A percentile compares a stretch with the other conserved stretches of the same genome.
These are phyloP conservation scores for Pristionchus japonicus DNA, from an alignment of 2,888 invertebrate species.

Conservation along the genomic window DNA sequence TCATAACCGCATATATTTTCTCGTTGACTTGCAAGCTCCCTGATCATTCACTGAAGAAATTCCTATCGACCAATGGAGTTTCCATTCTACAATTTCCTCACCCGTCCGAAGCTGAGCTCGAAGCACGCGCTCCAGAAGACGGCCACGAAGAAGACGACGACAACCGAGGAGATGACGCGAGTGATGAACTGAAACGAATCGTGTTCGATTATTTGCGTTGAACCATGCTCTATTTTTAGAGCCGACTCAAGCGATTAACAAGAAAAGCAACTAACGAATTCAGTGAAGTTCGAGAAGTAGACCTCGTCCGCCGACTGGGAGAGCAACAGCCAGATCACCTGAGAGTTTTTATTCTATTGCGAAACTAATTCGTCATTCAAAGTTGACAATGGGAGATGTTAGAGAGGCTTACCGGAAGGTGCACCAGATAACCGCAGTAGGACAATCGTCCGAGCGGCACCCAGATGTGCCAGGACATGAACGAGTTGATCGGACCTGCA, in stretches of 20 bases:
- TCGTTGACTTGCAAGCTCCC: too few species aligned
- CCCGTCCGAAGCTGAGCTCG: conserved; percentile 11
- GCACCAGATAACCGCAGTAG: conserved; percentile 56
- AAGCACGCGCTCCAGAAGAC: conserved; percentile 30
- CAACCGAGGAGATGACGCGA: neutral
- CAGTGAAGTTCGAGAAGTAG: neutral
- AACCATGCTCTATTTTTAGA: too few species aligned
- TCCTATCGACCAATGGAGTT: too few species aligned
- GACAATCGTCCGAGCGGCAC: conserved; percentile 51
- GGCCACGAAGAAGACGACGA: neutral
- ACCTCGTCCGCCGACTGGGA: neutral
- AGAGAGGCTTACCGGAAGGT: conserved; percentile 12
- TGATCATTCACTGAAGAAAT: too few species aligned
- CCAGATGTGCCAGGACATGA: too few species aligned
- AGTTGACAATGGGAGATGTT: neutral
- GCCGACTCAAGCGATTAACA: too few species aligned
- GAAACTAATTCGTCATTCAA: neutral
- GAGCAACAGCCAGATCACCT: neutral
- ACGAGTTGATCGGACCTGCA: conserved; percentile 53
- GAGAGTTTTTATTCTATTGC: neutral
- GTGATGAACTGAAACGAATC: neutral
- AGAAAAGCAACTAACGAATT: neutral
- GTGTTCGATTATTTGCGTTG: neutral
- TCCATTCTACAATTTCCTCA: too few species aligned
- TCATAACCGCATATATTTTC: too few species aligned